Conservation (phyloP, 2,888 invertebrate species). For the Protodeltote pygarga region DNA sequence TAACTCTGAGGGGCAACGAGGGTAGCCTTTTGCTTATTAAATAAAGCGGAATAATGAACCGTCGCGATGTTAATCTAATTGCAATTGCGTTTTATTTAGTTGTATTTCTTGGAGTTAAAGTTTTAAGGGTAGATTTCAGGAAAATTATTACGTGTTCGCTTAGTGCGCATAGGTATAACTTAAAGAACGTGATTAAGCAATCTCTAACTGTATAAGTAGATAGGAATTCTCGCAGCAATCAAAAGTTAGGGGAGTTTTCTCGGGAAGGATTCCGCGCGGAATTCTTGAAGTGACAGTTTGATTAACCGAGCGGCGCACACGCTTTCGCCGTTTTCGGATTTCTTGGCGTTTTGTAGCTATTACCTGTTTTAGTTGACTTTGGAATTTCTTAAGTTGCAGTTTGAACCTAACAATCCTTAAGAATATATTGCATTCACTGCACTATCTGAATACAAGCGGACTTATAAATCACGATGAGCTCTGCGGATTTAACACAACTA, state of each 20-base stretch:
- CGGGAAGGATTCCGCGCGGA: conserved; percentile 82
- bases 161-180: conserved; percentile 53
- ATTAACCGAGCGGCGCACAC: conserved; percentile 85
- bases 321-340: conserved; percentile 76
- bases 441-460: conserved; percentile 25
- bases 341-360: conserved; percentile 76
- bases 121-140: conserved; percentile 12
- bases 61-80: conserved; percentile 68
- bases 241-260: conserved; percentile 85
- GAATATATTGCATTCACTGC: conserved; percentile 31
- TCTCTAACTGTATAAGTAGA: conserved; percentile 78
- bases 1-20: conserved; percentile 74
- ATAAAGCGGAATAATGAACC: conserved; percentile 75
- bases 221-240: conserved; percentile 81
- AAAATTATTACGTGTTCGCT: conserved; percentile 40
- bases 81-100: conserved; percentile 55
- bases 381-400: conserved; percentile 56
- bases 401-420: conserved; percentile 37
- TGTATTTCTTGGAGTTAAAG: conserved; percentile 36
- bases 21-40: conserved; percentile 73
- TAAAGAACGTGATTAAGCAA: conserved; percentile 78
- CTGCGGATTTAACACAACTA: conserved; percentile 35
- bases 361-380: conserved; percentile 72
- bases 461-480: conserved; percentile 37
- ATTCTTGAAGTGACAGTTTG: conserved; percentile 87